phyloP scores from a whole-genome alignment of 2,797 vertebrate species.

The Helarctos malayanus region DNA sequence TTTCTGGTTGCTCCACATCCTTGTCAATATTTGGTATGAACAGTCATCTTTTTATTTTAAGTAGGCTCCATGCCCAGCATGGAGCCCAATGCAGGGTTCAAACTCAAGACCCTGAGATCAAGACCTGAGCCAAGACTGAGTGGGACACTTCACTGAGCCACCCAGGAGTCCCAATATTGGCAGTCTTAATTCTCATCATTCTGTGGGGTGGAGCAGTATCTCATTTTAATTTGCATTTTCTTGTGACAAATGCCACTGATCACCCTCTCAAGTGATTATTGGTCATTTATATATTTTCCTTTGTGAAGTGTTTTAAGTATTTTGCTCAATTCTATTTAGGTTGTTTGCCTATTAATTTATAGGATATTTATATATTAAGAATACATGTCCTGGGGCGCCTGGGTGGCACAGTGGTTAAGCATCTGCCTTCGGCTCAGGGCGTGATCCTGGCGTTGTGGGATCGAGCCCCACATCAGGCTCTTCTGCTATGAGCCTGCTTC shows the following conservation, averaged over 20 bases:
- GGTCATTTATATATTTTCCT: conserved; percentile 16
- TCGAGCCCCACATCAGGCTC: no score
- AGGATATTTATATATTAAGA: neutral
- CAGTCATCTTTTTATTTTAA: no score
- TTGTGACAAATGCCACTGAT: neutral
- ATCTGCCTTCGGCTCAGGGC: no score
- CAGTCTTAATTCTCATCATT: neutral
- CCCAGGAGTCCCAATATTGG: neutral
- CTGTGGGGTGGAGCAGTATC: neutral
- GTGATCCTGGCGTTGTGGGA: no score
- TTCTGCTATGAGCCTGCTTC: no score
- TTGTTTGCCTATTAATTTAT: neutral
- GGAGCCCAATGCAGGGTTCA: neutral
- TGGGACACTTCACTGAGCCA: neutral
- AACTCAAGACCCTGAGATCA: neutral
- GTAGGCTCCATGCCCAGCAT: no score
- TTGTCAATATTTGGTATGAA: neutral
- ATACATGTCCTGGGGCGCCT: neutral
- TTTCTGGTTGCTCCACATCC: neutral
- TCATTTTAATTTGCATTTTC: conserved; percentile 7
- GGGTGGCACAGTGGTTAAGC: no score
- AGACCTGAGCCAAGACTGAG: neutral
- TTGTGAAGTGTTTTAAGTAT: neutral
- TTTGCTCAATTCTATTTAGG: neutral
- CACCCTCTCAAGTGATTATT: neutral